Conservation (phyloP, 2,888 invertebrate species). For the Caenorhabditis imperialis region DNA sequence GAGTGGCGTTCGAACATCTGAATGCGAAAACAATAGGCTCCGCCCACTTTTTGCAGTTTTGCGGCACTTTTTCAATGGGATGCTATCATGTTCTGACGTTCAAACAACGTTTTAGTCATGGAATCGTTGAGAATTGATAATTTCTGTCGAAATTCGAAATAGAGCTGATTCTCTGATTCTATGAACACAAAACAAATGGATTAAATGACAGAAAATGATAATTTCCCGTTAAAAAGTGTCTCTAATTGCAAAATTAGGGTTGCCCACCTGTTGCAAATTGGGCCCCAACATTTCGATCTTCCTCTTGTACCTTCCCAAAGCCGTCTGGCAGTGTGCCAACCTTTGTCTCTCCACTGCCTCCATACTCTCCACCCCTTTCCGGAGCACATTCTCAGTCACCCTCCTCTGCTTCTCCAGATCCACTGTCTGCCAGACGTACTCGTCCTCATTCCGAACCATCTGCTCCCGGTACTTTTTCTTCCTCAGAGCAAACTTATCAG, state of each 20-base stretch:
- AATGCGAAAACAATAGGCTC: neutral
- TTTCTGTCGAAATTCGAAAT: too few species aligned
- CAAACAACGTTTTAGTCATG: too few species aligned
- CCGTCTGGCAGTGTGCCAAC: slow-evolving; percentile 69
- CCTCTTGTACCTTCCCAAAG: slow-evolving; percentile 67
- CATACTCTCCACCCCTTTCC: slow-evolving; percentile 67
- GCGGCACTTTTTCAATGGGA: neutral
- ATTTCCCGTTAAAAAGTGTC: too few species aligned
- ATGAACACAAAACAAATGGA: too few species aligned
- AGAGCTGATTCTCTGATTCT: too few species aligned
- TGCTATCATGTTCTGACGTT: too few species aligned
- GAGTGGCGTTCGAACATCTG: slow-evolving; percentile 69
- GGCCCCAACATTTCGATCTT: slow-evolving; percentile 70
- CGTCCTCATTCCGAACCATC: slow-evolving; percentile 62
- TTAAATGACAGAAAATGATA: too few species aligned
- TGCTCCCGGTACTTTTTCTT: slow-evolving; percentile 62
- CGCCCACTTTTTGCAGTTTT: slow-evolving; percentile 1
- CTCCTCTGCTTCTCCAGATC: slow-evolving; percentile 67
- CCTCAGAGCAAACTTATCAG: slow-evolving; percentile 53
- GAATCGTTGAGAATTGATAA: too few species aligned
- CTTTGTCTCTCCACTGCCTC: slow-evolving; percentile 70
- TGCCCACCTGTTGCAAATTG: slow-evolving; percentile 61
- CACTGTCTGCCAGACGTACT: slow-evolving; percentile 64
- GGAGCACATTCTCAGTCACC: slow-evolving; percentile 62
- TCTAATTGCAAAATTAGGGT: neutral